phyloP scores from a whole-genome alignment of 2,113 vertebrate species.

The Gracilinanus agilis region DNA sequence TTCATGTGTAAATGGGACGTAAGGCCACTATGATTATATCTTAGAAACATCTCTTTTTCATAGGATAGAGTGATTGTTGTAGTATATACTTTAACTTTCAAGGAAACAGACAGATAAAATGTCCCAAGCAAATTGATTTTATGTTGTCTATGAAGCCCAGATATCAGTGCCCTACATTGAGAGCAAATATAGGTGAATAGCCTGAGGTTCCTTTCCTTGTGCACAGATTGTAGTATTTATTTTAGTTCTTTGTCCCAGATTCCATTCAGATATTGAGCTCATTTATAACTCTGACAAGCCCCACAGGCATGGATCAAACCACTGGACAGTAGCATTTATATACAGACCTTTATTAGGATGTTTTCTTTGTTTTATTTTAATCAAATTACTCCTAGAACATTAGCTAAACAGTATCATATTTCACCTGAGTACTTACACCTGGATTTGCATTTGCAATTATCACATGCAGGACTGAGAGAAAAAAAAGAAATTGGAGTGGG shows the following conservation, averaged over 20 bases:
- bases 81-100: background rate
- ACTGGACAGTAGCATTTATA: background rate
- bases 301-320: background rate
- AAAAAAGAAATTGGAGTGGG: background rate
- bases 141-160: background rate
- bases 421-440: background rate
- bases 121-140: background rate
- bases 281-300: background rate
- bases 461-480: background rate
- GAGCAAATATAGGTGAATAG: background rate
- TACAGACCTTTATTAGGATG: background rate
- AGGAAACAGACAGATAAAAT: background rate
- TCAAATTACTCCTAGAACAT: background rate
- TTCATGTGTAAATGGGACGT: background rate
- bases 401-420: background rate
- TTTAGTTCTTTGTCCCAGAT: background rate
- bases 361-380: background rate
- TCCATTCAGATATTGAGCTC: background rate
- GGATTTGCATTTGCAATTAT: background rate
- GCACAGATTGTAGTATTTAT: background rate
- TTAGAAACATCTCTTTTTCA: background rate
- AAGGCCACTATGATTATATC: background rate
- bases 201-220: background rate
- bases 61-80: background rate
- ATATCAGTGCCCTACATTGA: background rate